phyloP scores from a whole-genome alignment of 2,113 vertebrate genomes.

The Lophura nycthemera region DNA sequence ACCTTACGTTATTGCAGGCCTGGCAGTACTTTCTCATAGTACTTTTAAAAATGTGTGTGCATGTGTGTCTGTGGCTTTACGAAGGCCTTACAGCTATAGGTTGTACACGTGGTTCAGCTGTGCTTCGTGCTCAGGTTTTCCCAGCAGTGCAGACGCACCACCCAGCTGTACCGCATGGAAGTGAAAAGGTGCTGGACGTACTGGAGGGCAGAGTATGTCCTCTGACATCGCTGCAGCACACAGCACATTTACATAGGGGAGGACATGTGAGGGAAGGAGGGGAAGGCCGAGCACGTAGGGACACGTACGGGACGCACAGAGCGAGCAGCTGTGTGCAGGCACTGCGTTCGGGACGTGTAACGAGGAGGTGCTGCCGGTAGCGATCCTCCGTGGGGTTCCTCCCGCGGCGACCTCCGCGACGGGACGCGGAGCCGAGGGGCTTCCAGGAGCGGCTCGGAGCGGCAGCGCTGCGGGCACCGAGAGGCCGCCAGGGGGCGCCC shows the following conservation, averaged over 20 bases:
- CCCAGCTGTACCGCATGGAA: too few relatives aligned
- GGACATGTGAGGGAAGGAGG: background rate
- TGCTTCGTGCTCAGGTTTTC: background rate
- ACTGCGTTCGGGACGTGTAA: accelerated
- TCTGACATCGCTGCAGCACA: background rate
- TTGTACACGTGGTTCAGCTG: accelerated
- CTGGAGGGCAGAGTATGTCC: background rate
- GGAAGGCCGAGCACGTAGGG: background rate
- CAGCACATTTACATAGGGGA: accelerated
- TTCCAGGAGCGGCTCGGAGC: too few relatives aligned
- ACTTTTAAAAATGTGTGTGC: background rate
- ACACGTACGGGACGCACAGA: accelerated
- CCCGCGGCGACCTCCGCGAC: background rate
- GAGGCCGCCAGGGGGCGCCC: constrained; percentile 18
- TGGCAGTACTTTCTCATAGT: background rate
- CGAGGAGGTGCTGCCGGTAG: too few relatives aligned
- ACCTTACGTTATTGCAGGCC: background rate
- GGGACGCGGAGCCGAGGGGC: background rate
- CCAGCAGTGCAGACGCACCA: accelerated
- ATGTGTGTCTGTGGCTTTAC: background rate
- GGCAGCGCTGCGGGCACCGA: background rate
- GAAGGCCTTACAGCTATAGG: background rate
- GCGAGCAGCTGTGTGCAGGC: accelerated
- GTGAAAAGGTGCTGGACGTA: accelerated
- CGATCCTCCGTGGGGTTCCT: too few relatives aligned